Evolutionary conservation across 2,888 invertebrate genomes (phyloP), one percentile per base, ranked within the genome.

Genomic region (Lycocerus yunnanus): DNA sequence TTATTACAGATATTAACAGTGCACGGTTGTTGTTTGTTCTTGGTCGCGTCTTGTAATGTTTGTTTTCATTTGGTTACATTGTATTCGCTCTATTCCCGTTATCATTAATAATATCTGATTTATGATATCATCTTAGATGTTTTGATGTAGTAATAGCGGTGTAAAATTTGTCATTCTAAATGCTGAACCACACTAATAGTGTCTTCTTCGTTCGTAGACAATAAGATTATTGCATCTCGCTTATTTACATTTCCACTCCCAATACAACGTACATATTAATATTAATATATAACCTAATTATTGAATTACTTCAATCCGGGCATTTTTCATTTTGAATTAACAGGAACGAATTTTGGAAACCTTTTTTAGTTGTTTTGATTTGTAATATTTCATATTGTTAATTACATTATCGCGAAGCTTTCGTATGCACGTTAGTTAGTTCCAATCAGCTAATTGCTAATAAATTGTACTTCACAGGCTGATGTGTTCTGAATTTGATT

Each of bases 391-490:
- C 81, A 83, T 83, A 78, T 81, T 79, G 81, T 81, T 84, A 84
- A 84, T 84, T 83, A 81, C 80, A 80, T 84, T 84, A 83, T 79
- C 80, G 79, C 81, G 78, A 80, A 80, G 79, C 78, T 79, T 80
- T 14, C 20, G 27, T 58, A 78, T 81, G 80, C 80, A 80, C 80
- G 82, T 80, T 43, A 43, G 80, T 78, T 80, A 81, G 81, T 82
- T 83, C 82, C 85, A 85, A 85, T 85, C 84, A 85, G 82, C 84
- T 84, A 85, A 85, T 84, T 85, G 85, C 82, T 80, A 80, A 83
- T 83, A 84, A 43, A 84, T 84, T 84, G 81, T 80, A 79, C 79
- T 83, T 80, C 81, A 80, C 81, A 77, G 77, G 80, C 77, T 82
- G 79, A 81, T 81, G 80, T 79, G 81, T 77, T 77, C 78, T 75